Percentiles rank a stretch among this genome's conserved stretches.
Evolutionary conservation across 2,797 vertebrate genomes (phyloP).

Genomic region (Malurus splendens): DNA sequence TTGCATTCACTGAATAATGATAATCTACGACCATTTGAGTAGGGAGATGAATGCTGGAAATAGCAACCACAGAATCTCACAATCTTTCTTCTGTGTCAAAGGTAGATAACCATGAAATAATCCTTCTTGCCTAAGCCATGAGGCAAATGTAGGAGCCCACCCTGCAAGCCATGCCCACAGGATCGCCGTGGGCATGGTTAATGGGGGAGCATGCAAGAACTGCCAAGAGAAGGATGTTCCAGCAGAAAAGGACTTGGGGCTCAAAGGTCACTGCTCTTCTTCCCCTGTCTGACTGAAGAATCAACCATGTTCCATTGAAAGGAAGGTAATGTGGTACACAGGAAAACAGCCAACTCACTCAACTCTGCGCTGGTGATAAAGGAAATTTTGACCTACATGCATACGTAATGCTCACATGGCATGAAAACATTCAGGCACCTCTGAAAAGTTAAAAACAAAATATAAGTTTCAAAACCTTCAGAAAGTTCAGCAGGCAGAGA

Average conservation of each 20-base stretch:
- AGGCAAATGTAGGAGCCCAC: neutral
- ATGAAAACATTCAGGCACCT: neutral
- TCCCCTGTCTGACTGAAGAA: neutral
- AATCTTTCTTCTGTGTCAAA: neutral
- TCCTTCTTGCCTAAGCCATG: neutral
- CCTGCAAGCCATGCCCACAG: neutral
- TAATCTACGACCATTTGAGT: neutral
- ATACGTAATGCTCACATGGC: accelerated
- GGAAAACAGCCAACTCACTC: neutral
- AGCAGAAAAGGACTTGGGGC: neutral
- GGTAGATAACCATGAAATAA: neutral
- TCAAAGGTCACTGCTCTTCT: neutral
- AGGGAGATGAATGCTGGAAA: neutral
- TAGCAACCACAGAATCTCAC: neutral
- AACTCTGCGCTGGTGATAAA: neutral
- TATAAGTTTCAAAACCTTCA: neutral
- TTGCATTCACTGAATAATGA: neutral
- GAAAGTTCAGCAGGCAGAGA: neutral
- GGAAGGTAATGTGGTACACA: neutral
- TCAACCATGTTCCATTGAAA: neutral
- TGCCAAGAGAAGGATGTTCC: neutral
- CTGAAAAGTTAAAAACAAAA: neutral
- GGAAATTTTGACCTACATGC: neutral
- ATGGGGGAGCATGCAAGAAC: neutral
- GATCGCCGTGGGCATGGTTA: neutral